A percentile compares a stretch with the other conserved stretches of the same genome.
These are phyloP conservation scores for Saiga tatarica DNA, from an alignment of 2,113 vertebrate genomes.

Conservation along the genomic window DNA sequence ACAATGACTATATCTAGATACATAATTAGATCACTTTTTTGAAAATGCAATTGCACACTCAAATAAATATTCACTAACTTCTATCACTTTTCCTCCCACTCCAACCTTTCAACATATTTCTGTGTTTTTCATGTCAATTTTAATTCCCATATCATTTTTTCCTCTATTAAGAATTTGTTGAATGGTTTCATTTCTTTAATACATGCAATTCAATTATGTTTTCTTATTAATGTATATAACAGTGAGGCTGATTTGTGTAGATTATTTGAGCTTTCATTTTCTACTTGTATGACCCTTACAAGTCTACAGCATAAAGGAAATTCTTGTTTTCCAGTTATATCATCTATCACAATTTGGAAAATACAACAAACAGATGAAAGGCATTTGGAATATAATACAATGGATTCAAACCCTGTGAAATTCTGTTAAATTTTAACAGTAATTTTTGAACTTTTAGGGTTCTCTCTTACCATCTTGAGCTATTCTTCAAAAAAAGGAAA, in stretches of 20 bases:
- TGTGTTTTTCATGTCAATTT: slow-evolving; percentile 3
- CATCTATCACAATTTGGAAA: not conserved
- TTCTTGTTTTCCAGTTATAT: not conserved
- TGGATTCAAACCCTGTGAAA: not conserved
- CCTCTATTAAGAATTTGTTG: slow-evolving; percentile 8
- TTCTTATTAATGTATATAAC: not conserved
- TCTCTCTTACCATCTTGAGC: not conserved
- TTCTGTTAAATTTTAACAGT: not conserved
- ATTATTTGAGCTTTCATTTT: not conserved
- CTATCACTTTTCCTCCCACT: slow-evolving; percentile 27
- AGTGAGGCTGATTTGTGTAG: not conserved
- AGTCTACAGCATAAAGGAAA: not conserved
- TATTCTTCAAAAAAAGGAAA: not conserved
- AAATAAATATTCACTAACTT: slow-evolving; percentile 36
- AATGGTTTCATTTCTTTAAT: not conserved
- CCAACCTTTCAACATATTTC: not conserved
- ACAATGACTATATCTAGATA: slow-evolving; percentile 26
- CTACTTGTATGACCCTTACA: not conserved
- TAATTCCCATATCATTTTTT: slow-evolving; percentile 16
- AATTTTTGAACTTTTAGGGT: not conserved
- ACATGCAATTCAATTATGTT: not conserved
- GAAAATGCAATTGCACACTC: not conserved
- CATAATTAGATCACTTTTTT: slow-evolving; percentile 52
- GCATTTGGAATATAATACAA: not conserved
- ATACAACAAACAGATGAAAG: not conserved